A percentile compares a stretch with the other conserved stretches of the same genome.
phyloP scores from a whole-genome alignment of 2,113 vertebrate species.

The Halcyon malimbica region DNA sequence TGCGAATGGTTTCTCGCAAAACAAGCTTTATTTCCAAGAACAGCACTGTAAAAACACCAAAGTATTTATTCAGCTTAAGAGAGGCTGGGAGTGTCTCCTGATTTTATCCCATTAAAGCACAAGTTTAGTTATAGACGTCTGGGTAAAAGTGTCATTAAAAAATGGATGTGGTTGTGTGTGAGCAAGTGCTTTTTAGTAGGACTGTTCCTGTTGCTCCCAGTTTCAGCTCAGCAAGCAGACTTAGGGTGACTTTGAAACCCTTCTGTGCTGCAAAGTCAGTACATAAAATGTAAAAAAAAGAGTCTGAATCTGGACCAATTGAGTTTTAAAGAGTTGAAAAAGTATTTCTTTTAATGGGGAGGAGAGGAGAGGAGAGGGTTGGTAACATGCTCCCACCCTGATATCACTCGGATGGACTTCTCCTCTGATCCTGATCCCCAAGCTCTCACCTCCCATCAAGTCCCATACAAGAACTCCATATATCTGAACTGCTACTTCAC shows the following conservation, averaged over 20 bases:
- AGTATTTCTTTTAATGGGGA: not conserved
- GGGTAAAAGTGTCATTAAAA: not conserved
- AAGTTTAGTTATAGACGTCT: not conserved
- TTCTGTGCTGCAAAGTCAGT: not conserved
- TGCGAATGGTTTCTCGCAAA: not conserved
- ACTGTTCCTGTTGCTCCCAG: not conserved
- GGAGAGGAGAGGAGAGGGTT: not conserved
- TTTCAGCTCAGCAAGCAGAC: not conserved
- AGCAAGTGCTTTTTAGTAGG: not conserved
- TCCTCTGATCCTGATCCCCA: not conserved
- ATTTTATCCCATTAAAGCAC: not conserved
- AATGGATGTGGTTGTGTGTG: not conserved
- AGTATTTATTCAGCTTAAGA: not conserved
- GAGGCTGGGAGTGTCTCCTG: not conserved
- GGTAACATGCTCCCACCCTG: not conserved
- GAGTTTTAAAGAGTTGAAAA: not conserved
- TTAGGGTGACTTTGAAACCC: not conserved
- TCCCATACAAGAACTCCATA: not conserved
- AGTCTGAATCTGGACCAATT: not conserved
- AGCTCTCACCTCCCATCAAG: not conserved
- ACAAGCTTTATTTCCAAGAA: slow-evolving; percentile 33
- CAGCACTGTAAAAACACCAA: not conserved
- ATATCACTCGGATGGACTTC: not conserved
- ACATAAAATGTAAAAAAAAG: not conserved
- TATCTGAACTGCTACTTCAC: not conserved